Percentiles rank a stretch among this genome's conserved stretches.
phyloP scores from a whole-genome alignment of 2,888 invertebrate species.

The Campopleginae sp. region DNA sequence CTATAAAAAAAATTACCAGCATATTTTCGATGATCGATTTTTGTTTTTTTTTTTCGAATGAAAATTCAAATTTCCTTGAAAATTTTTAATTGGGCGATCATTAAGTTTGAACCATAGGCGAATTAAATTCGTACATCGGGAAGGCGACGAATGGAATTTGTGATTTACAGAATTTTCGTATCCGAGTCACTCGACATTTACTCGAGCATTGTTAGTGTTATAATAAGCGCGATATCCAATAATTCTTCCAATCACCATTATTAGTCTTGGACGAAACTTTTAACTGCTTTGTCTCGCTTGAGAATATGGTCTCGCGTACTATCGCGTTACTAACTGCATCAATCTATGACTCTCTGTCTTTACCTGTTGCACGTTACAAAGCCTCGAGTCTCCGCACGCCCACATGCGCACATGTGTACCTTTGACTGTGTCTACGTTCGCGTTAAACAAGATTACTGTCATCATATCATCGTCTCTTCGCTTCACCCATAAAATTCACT shows the following conservation, averaged over 20 bases:
- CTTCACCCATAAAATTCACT: background rate
- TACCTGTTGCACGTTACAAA: conserved; percentile 59
- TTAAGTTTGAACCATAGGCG: background rate
- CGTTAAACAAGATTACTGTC: background rate
- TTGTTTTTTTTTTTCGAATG: background rate
- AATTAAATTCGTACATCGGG: too few relatives aligned
- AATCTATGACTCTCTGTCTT: conserved; percentile 41
- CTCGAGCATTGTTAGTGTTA: background rate
- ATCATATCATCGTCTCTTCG: background rate
- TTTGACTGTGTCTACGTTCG: background rate
- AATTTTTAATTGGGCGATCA: background rate
- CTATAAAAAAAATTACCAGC: too few relatives aligned
- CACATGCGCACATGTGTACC: background rate
- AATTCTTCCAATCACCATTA: background rate
- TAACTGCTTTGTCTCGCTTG: background rate
- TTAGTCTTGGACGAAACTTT: background rate
- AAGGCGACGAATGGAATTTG: too few relatives aligned
- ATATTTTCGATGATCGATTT: too few relatives aligned
- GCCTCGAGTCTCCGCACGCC: conserved; percentile 4
- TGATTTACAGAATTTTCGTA: too few relatives aligned
- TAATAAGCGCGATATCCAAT: background rate
- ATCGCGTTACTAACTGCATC: conserved; percentile 38
- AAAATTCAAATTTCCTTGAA: background rate
- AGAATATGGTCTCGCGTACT: conserved; percentile 17
- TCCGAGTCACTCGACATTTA: background rate